Evolutionary conservation across 2,797 vertebrate species (phyloP).

Genomic region (Adrianichthys oophorus): DNA sequence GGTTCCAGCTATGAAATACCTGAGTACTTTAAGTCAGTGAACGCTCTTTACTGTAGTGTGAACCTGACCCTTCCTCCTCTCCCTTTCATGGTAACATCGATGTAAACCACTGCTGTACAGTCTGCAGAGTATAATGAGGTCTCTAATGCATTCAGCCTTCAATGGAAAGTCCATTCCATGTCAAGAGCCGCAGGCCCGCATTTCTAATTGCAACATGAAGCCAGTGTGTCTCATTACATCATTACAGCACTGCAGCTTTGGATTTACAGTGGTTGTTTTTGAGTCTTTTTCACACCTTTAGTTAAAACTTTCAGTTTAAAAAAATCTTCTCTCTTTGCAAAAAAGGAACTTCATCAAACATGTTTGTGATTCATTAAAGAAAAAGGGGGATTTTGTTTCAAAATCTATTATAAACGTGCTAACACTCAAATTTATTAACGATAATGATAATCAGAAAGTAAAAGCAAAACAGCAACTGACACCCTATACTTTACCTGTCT

Average conservation of each 20-base stretch:
- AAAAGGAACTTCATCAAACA: too few relatives aligned
- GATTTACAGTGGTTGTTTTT: constrained; percentile 26
- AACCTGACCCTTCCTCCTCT: neutral
- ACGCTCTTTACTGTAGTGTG: neutral
- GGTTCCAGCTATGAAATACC: too few relatives aligned
- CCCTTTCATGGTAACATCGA: constrained; percentile 2
- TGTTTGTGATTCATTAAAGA: too few relatives aligned
- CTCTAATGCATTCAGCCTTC: constrained; percentile 56
- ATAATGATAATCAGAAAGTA: too few relatives aligned
- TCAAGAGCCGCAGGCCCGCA: constrained; percentile 40
- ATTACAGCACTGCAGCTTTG: constrained; percentile 35
- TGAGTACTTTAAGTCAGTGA: neutral
- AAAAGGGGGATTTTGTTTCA: too few relatives aligned
- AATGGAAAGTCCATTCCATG: constrained; percentile 55
- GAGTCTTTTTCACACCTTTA: too few relatives aligned
- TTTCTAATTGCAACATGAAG: constrained; percentile 54
- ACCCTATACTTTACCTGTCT: too few relatives aligned
- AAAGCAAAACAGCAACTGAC: too few relatives aligned
- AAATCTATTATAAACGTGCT: too few relatives aligned
- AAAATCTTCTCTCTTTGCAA: too few relatives aligned
- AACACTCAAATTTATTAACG: too few relatives aligned
- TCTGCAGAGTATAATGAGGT: constrained; percentile 51
- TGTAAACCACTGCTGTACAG: constrained; percentile 22
- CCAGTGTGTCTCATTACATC: constrained; percentile 29
- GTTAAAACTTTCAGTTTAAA: too few relatives aligned